Evolutionary conservation across 2,797 vertebrate species (phyloP).

Genomic region (Platyrinchus mystaceus): DNA sequence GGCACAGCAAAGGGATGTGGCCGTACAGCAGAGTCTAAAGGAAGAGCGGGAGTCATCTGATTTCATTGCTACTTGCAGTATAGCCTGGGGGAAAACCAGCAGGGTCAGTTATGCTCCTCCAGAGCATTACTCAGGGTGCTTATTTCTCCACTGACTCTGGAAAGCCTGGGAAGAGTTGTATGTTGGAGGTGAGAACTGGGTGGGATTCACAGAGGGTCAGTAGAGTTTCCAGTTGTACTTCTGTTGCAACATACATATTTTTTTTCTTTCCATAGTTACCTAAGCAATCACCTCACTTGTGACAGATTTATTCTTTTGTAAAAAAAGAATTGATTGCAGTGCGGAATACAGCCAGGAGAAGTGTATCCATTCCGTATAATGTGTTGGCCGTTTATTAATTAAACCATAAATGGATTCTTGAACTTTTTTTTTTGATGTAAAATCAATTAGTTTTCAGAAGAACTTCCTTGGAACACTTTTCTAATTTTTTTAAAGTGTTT

Average conservation of each 20-base stretch:
- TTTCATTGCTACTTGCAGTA: neutral
- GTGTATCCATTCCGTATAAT: neutral
- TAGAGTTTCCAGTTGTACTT: neutral
- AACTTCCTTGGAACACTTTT: neutral
- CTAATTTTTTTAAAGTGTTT: neutral
- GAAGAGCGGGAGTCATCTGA: neutral
- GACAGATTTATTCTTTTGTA: neutral
- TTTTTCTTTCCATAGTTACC: neutral
- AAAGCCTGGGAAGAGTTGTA: neutral
- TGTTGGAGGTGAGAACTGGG: neutral
- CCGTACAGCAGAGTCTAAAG: neutral
- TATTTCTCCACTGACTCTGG: neutral
- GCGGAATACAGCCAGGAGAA: neutral
- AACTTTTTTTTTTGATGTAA: neutral
- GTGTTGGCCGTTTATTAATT: neutral
- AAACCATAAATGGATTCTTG: neutral
- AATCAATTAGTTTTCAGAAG: neutral
- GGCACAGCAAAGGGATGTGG: neutral
- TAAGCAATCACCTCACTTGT: neutral
- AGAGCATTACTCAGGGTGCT: neutral
- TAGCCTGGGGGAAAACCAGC: neutral
- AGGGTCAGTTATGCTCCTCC: neutral
- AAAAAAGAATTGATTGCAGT: neutral
- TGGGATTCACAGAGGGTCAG: neutral
- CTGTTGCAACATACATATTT: accelerated